Conservation (phyloP, 2,113 vertebrate genomes). For the Paedocypris sp. region DNA sequence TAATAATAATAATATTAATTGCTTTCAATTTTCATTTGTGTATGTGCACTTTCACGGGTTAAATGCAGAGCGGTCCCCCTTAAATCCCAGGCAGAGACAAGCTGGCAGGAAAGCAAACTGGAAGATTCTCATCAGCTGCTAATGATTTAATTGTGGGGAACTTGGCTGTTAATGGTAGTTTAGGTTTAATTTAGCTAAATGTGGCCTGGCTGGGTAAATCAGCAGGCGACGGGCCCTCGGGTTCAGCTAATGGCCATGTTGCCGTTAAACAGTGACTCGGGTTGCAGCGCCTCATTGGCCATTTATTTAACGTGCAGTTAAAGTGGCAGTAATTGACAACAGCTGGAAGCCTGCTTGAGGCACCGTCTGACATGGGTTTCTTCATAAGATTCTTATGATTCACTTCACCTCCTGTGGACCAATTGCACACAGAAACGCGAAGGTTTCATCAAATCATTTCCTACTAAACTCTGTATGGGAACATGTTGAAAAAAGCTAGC, state of each 20-base stretch:
- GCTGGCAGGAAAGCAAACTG: not conserved
- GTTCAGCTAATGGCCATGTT: conserved; percentile 55
- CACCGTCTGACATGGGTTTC: conserved; percentile 27
- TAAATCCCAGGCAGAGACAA: not conserved
- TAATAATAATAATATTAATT: too few relatives aligned
- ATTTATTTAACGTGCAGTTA: conserved; percentile 57
- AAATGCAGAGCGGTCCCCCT: too few relatives aligned
- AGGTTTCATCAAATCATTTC: too few relatives aligned
- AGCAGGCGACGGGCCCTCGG: conserved; percentile 24
- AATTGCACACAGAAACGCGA: conserved; percentile 19
- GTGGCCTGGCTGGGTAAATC: conserved; percentile 20
- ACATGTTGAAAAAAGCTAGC: too few relatives aligned
- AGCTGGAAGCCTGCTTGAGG: conserved; percentile 52
- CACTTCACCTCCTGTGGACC: conserved; percentile 27
- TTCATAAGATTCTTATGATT: conserved; percentile 17
- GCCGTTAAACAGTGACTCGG: conserved; percentile 45
- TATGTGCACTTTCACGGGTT: too few relatives aligned
- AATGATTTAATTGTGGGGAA: conserved; percentile 22
- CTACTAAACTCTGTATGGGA: conserved; percentile 30
- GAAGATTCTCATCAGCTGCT: conserved; percentile 14
- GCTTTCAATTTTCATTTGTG: too few relatives aligned
- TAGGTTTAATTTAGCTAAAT: conserved; percentile 28
- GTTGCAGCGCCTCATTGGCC: conserved; percentile 48
- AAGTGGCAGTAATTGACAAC: conserved; percentile 60
- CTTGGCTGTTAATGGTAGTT: conserved; percentile 19